Evolutionary conservation across 2,888 invertebrate species (phyloP), one percentile per base, ranked within the genome.

Genomic region (Anoplius nigerrimus): DNA sequence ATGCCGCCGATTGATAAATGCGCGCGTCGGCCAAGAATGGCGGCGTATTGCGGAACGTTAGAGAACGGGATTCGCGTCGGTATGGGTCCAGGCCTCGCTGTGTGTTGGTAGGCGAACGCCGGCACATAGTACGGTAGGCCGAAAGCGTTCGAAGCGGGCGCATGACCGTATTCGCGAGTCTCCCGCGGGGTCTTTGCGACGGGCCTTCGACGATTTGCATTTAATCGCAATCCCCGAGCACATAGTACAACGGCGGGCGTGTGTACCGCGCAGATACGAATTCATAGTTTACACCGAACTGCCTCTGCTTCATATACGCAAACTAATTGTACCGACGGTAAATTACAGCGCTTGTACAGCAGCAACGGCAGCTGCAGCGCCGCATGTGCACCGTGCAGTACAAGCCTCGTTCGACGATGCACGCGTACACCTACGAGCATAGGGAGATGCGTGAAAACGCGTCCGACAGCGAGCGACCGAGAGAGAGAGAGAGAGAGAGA

Each of bases 251-350:
- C 66, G 65, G 68, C 72, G 60, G 78, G 48, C 18, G 16, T 76
- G 76, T 82, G 78, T 75, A 76, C 75, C 69, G 70, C 64, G 74
- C 77, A 77, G 79, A 81, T 83, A 82, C 78, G 81, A 82, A 82
- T 84, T 82, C 80, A 82, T 80, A 80, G 83, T 81, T 83, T 80
- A 81, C 81, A 80, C 75, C 78, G 75, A 75, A 73, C 75, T 69
- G 74, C 60, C 72, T 72, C 70, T 75, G 80, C 75, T 80, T 82
- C 83, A 81, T 79, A 79, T 83, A 80, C 79, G 76, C 79, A 82
- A 82, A 82, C 83, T 84, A 84, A 81, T 82, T 82, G 80, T 79
- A 75, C 73, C 72, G 74, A 73, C 79, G 81, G 80, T 84, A 83
- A 84, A 84, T 84, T 83, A 83, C 77, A 71, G 76, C 73, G 79